Conservation (phyloP, 2,113 vertebrate species). For the Ovis aries region DNA sequence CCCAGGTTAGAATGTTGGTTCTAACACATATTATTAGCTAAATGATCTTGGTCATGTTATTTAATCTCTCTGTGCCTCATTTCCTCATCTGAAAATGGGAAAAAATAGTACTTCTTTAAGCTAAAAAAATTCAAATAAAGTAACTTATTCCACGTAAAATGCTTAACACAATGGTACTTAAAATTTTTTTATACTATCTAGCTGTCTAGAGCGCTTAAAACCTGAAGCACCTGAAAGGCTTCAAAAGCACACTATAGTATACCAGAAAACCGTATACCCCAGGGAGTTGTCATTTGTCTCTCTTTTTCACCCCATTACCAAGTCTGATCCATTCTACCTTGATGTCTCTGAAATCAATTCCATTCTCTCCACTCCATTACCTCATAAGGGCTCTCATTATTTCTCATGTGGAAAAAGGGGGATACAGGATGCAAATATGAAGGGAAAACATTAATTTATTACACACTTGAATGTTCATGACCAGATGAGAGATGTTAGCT, state of each 20-base stretch:
- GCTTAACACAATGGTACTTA: not conserved
- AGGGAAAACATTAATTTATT: not conserved
- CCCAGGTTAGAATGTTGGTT: not conserved
- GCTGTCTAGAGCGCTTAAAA: not conserved
- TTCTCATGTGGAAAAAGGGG: not conserved
- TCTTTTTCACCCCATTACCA: not conserved
- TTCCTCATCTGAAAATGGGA: not conserved
- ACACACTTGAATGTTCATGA: not conserved
- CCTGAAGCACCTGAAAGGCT: not conserved
- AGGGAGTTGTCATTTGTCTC: not conserved
- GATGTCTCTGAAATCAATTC: not conserved
- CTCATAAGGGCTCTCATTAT: not conserved
- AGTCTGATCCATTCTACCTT: not conserved
- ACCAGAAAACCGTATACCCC: not conserved
- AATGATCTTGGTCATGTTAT: not conserved
- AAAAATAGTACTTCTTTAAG: not conserved
- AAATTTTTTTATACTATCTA: not conserved
- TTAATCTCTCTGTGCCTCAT: not conserved
- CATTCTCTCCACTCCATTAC: not conserved
- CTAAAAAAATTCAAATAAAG: slow-evolving; percentile 27
- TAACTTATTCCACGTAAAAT: not conserved
- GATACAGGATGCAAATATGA: not conserved
- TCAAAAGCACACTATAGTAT: not conserved
- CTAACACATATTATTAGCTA: not conserved
- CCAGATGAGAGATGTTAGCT: not conserved